Base-by-base conservation (phyloP, 2,888 invertebrate species). In the Podotricha telesiphe region DNA sequence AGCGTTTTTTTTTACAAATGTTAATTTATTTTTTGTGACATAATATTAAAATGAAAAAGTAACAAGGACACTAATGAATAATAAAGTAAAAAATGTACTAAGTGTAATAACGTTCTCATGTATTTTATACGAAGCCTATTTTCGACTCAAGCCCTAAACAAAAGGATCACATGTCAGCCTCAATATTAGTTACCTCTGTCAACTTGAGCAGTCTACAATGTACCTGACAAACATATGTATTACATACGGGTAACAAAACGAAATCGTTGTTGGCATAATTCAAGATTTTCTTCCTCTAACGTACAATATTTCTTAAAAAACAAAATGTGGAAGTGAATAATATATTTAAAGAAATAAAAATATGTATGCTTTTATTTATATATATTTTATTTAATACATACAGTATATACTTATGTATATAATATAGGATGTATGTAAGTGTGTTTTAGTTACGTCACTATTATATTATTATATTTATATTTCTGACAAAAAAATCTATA, bases 141-240 rank as follows among this genome's bases (percentile, higher is more conserved):
- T 62, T 48, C 17, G 61, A 34, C 17, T 47, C 34, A 47, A 28
- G 28, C 45, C 17, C 13, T 19, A 48, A 48, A 47, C 45, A 47
- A 51, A 51, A 61, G 48, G 70, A 70, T 65, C 50, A 59, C 59
- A 10, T 59, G 65, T 65, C 65, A 47, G 59, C 65, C 20, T 69
- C 17, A 69, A 59, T 69, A 53, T 69, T 69, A 69, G 65, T 69
- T 65, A 61, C 65, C 59, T 65, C 37, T 59, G 51, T 69, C 65
- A 40, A 40, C 58, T 45, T 58, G 42, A 42, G 34, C 51, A 53
- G 45, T 53, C 59, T 69, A 69, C 68, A 58, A 68, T 42, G 50
- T 68, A 56, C 67, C 62, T 40, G 67, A 63, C 48, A 58, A 58
- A 40, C 58, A 58, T 28, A 53, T 53, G 34, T 34, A 53, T 53